Evolutionary conservation across 2,888 invertebrate genomes (phyloP), one percentile per base, ranked within the genome.

Genomic region (Luffia ferchaultella): DNA sequence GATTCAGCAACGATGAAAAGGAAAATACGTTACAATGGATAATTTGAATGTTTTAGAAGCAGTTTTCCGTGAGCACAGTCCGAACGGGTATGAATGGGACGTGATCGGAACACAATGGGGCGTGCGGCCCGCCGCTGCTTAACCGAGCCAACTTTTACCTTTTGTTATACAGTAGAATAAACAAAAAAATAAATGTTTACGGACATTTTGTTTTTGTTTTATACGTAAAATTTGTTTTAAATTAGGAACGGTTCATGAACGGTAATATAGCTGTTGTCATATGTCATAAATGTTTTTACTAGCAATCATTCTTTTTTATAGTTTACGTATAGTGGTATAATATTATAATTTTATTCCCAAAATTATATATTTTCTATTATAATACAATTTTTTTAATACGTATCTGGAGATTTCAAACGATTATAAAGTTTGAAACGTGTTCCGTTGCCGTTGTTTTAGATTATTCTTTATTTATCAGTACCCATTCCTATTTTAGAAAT

Each of bases 41-140:
- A 75, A 78, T 78, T 78, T 77, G 69, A 74, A 76, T 76, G 73
- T 76, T 76, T 73, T 67, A 68, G 65, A 65, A 68, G 65, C 64
- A 62, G 40, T 50, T 49, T 20, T 62, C 64, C 66, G 68, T 66
- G 73, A 69, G 68, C 63, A 47, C 41, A 50, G 18, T 19, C 66
- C 64, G 65, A 64, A 62, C 62, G 67, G 63, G 63, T 46, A 17
- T 76, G 72, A 77, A 77, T 74, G 67, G 71, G 49, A 62, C 61
- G 65, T 64, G 71, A 70, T 68, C 65, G 68, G 53, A 62, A 62
- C 62, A 78, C 77, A 79, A 78, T 74, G 62, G 66, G 19, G 44
- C 40, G 20, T 18, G 19, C 45, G 55, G 56, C 57, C 66, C 60
- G 59, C 60, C 60, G 59, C 60, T 65, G 59, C 60, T 61, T 69